These are phyloP conservation scores for Mythimna loreyi DNA, from an alignment of 2,888 invertebrate species.

Conservation along the genomic window DNA sequence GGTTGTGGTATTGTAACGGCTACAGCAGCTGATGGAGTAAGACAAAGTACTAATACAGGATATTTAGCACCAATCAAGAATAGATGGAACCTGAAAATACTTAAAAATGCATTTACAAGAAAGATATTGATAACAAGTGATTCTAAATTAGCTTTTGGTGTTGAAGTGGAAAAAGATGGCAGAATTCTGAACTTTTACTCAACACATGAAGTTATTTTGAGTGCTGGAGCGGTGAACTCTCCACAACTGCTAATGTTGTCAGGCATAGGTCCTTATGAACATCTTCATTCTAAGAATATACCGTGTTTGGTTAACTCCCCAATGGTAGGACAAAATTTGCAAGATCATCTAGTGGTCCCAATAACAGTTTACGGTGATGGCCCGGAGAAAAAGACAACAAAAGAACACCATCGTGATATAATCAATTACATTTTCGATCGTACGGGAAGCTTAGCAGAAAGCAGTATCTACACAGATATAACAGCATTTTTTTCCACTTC, in stretches of 20 bases:
- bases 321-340: slow-evolving; percentile 51
- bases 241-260: slow-evolving; percentile 82
- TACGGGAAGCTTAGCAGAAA: slow-evolving; percentile 37
- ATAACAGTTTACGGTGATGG: slow-evolving; percentile 46
- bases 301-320: slow-evolving; percentile 73
- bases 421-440: slow-evolving; percentile 40
- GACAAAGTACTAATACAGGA: slow-evolving; percentile 91
- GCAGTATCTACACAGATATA: slow-evolving; percentile 43
- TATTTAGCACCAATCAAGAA: slow-evolving; percentile 76
- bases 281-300: slow-evolving; percentile 73
- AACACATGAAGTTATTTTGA: slow-evolving; percentile 78
- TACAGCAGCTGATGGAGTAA: slow-evolving; percentile 84
- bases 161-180: slow-evolving; percentile 41
- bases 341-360: slow-evolving; percentile 47
- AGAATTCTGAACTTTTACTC: slow-evolving; percentile 38
- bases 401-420: slow-evolving; percentile 29
- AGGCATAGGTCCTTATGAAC: slow-evolving; percentile 80
- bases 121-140: slow-evolving; percentile 50
- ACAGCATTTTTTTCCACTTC: slow-evolving; percentile 50
- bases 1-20: slow-evolving; percentile 83
- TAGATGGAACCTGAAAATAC: slow-evolving; percentile 57
- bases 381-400: slow-evolving; percentile 24
- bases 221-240: slow-evolving; percentile 80
- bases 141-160: slow-evolving; percentile 51
- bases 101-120: slow-evolving; percentile 50